Evolutionary conservation across 2,888 invertebrate species (phyloP).

Genomic region (Dicycla oo): DNA sequence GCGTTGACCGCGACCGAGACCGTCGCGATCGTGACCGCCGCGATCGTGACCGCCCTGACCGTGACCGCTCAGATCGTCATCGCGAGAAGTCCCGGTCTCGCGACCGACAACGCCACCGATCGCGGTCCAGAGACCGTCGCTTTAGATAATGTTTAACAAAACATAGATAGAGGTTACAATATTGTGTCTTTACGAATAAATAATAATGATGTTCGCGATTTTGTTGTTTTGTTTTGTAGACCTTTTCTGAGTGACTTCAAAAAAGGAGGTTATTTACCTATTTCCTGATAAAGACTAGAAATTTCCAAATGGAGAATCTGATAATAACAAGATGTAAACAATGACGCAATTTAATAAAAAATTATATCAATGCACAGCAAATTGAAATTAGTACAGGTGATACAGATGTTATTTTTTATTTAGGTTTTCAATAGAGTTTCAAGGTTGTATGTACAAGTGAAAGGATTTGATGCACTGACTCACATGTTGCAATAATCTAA

Average conservation of each 20-base stretch:
- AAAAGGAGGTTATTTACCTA: no score
- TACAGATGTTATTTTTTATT: not conserved
- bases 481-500: no score
- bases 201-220: constrained; percentile 77
- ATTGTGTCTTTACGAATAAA: constrained; percentile 74
- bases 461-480: not conserved
- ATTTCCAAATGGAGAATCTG: no score
- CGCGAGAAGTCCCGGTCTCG: constrained; percentile 77
- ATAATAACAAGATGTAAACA: not conserved
- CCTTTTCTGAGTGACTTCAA: no score
- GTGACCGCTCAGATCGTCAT: constrained; percentile 74
- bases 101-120: constrained; percentile 77
- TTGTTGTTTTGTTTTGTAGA: constrained; percentile 42
- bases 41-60: constrained; percentile 66
- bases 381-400: constrained; percentile 15
- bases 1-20: constrained; percentile 70
- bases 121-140: constrained; percentile 84
- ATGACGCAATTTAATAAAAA: constrained; percentile 9
- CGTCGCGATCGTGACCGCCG: constrained; percentile 79
- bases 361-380: constrained; percentile 14
- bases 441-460: not conserved
- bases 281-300: not conserved
- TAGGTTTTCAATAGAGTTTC: no score
- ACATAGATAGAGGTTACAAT: constrained; percentile 61
- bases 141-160: constrained; percentile 80